Base-by-base conservation (phyloP, 2,113 vertebrate species). In the Mesocricetus auratus region DNA sequence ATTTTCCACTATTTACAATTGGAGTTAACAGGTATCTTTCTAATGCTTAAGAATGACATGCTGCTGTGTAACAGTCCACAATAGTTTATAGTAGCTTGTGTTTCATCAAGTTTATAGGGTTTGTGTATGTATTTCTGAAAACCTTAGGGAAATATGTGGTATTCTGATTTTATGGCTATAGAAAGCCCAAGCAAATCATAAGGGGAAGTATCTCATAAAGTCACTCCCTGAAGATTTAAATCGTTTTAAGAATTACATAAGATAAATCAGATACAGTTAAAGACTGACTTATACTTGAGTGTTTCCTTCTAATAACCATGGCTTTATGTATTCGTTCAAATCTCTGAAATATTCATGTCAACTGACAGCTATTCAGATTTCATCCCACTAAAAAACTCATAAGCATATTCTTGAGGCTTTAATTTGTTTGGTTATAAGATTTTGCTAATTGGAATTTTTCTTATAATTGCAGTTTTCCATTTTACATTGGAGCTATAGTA, bases 371-470 rank as follows among this genome's bases (percentile, higher is more conserved):
- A 94, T 94, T 93, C 53, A 83, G 71, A 90, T 95, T 94, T 90
- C 50, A 74, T 89, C 66, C 16, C 21, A 89, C 83, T 83, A 94
- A 94, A 75, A 82, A 50, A 68, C 94, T 86, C 92, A 90, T 96
- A 2, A 95, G 73, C 73, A 66, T 90, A 82, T 85, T 69, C 11
- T 73, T 62, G 36, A 91, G 82, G 79, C 42, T 92, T 97, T 75
- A 68, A 73, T 88, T 94, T 93, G 64, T 96, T 93, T 96, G 92
- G n/a, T 45, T 94, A 26, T 85, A 82, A 96, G 58, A 93, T 94
- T 95, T 97, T 85, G 45, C 50, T 95, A 94, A 94, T 16, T 22
- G 36, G 10, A 89, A 26, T 62, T 95, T 90, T 91, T 90, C 73
- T 75, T 78, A 71, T 68, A 29, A 91, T 92, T 93, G 39, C 42